Conservation (phyloP, 2,113 vertebrate species). For the Emydura subglobosa region DNA sequence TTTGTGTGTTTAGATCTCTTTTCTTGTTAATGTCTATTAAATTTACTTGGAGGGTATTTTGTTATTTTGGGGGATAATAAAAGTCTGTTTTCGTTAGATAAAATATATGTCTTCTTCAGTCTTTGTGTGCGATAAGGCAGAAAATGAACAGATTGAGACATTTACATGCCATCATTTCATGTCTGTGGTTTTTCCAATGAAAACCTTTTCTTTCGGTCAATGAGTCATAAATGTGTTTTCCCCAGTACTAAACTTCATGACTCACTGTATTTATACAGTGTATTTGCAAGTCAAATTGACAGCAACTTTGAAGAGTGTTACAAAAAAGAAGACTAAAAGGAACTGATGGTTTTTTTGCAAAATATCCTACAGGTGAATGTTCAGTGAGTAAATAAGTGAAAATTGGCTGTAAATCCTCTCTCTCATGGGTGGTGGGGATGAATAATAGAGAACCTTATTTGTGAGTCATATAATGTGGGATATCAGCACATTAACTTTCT, state of each 20-base stretch:
- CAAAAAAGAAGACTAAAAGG: not conserved
- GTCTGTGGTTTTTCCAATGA: conserved; percentile 8
- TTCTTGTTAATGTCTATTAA: not conserved
- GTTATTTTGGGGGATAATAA: not conserved
- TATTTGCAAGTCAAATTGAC: not conserved
- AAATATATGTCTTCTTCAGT: not conserved
- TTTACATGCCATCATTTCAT: not conserved
- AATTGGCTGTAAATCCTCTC: not conserved
- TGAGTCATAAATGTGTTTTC: conserved; percentile 38
- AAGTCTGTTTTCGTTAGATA: not conserved
- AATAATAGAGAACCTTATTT: not conserved
- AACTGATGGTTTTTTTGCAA: not conserved
- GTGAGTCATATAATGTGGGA: not conserved
- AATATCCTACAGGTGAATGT: not conserved
- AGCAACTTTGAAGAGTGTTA: not conserved
- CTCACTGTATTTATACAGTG: conserved; percentile 5
- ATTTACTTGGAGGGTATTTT: not conserved
- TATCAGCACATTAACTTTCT: not conserved
- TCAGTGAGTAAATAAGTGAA: not conserved
- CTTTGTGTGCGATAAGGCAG: conserved; percentile 18
- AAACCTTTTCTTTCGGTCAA: conserved; percentile 26
- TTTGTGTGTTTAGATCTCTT: not conserved
- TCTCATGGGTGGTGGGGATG: not conserved
- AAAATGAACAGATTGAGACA: conserved; percentile 2
- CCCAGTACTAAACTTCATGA: not conserved